Evolutionary conservation across 2,113 vertebrate genomes (phyloP).

Genomic region (Vulpes vulpes): DNA sequence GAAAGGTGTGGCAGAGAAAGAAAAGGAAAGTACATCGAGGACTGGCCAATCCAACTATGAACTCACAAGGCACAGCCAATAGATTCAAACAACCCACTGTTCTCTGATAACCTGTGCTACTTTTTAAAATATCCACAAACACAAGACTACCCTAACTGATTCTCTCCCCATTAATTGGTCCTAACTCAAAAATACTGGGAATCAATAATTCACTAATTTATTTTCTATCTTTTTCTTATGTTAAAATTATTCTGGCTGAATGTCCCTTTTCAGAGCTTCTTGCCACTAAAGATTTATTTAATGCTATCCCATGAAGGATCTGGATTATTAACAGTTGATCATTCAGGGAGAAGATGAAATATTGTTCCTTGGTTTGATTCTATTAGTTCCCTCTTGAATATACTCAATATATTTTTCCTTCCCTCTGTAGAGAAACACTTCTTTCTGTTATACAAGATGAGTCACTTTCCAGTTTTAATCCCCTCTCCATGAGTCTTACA

Average conservation of each 20-base stretch:
- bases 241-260: not conserved
- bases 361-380: not conserved
- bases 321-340: not conserved
- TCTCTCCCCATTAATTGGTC: not conserved
- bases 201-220: not conserved
- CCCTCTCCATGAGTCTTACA: not conserved
- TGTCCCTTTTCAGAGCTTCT: not conserved
- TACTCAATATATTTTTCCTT: not conserved
- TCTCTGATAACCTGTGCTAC: not conserved
- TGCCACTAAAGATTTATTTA: not conserved
- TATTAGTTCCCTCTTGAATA: not conserved
- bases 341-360: not conserved
- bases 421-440: not conserved
- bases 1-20: not conserved
- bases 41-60: not conserved
- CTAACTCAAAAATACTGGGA: not conserved
- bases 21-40: not conserved
- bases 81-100: not conserved
- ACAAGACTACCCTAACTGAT: conserved; percentile 6
- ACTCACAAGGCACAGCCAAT: not conserved
- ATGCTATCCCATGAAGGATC: not conserved
- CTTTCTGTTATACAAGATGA: conserved; percentile 8
- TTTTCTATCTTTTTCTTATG: conserved; percentile 28
- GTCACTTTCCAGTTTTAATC: conserved; percentile 45
- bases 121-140: conserved; percentile 29